Conservation (phyloP, 2,113 vertebrate species). For the Alosa alosa region DNA sequence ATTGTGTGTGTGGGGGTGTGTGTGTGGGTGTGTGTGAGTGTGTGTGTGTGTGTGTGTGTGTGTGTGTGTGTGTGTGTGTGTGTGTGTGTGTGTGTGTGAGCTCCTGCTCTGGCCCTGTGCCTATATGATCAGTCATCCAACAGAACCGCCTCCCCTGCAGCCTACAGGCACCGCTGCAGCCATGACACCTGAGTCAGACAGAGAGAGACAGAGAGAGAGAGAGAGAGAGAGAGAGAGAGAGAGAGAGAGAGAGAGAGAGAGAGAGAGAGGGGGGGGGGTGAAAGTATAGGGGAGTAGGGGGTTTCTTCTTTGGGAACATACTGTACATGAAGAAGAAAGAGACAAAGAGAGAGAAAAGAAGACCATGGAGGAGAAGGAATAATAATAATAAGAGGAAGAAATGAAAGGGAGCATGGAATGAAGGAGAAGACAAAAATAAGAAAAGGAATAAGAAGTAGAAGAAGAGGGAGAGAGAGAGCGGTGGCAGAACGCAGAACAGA, state of each 20-base stretch:
- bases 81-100: background rate
- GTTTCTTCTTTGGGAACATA: too few relatives aligned
- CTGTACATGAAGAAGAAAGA: too few relatives aligned
- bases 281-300: too few relatives aligned
- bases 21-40: background rate
- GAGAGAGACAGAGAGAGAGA: background rate
- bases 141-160: background rate
- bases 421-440: too few relatives aligned
- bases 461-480: background rate
- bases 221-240: too few relatives aligned
- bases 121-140: constrained; percentile 28
- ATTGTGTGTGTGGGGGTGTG: background rate
- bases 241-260: too few relatives aligned
- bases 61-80: background rate
- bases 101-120: constrained; percentile 26
- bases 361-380: too few relatives aligned
- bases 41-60: background rate
- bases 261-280: too few relatives aligned
- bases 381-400: too few relatives aligned
- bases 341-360: too few relatives aligned
- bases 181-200: constrained; percentile 21
- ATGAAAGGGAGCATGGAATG: too few relatives aligned
- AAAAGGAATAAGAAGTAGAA: background rate
- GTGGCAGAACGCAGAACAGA: background rate
- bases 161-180: background rate